A percentile compares a stretch with the other conserved stretches of the same genome.
Evolutionary conservation across 2,113 vertebrate genomes (phyloP).

Genomic region (Hyla sarda): DNA sequence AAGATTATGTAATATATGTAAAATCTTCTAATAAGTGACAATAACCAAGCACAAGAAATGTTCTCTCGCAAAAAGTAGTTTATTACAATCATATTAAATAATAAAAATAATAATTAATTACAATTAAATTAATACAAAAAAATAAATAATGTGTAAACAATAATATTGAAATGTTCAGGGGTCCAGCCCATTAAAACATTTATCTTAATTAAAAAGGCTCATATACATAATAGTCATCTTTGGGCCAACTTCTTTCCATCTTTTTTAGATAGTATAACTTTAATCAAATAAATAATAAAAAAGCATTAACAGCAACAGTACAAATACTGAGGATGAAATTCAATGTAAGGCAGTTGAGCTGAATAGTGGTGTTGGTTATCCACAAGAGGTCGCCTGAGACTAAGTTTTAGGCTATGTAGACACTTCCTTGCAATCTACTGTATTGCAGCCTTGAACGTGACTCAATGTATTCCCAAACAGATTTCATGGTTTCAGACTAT

Average conservation of each 20-base stretch:
- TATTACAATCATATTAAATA: constrained; percentile 14
- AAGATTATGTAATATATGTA: too few species aligned
- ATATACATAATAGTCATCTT: neutral
- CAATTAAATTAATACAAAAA: neutral
- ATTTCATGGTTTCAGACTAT: neutral
- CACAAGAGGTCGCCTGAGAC: constrained; percentile 25
- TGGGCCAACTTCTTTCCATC: neutral
- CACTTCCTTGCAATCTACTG: neutral
- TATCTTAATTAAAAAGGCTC: neutral
- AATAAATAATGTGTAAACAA: constrained; percentile 24
- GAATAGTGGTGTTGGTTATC: neutral
- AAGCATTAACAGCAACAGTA: neutral
- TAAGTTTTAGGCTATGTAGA: neutral
- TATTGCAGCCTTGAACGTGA: neutral
- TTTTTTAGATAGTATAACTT: neutral
- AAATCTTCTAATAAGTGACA: neutral
- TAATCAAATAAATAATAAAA: neutral
- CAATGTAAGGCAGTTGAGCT: neutral
- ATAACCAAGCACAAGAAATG: constrained; percentile 2
- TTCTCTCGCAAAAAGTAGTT: neutral
- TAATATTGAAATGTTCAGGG: neutral
- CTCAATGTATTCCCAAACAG: neutral
- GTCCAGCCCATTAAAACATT: neutral
- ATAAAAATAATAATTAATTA: constrained; percentile 13
- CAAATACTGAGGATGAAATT: neutral